These are phyloP conservation scores for Siniperca obscura DNA, from an alignment of 2,797 vertebrate species.

Conservation along the genomic window DNA sequence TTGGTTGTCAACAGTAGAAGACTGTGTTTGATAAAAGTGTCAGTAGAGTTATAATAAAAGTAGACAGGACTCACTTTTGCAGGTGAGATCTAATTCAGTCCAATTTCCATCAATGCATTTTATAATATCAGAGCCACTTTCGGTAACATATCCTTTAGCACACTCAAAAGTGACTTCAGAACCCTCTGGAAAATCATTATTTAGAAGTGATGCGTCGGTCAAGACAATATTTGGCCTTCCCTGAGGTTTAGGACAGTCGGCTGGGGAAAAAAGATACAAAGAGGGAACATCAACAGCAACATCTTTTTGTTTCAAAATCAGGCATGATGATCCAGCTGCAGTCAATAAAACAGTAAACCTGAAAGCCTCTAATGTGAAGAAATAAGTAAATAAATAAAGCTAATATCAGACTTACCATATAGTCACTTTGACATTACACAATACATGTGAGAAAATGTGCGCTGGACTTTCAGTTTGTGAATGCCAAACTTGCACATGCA, in stretches of 20 bases:
- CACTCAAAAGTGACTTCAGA: conserved; percentile 49
- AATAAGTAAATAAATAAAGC: not conserved
- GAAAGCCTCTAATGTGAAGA: not conserved
- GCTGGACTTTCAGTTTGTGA: not conserved
- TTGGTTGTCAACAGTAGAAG: not conserved
- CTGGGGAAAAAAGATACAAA: conserved; percentile 45
- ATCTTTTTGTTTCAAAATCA: not conserved
- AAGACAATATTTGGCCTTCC: not conserved
- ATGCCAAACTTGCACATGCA: not conserved
- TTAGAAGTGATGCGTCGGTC: conserved; percentile 30
- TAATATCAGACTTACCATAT: not conserved
- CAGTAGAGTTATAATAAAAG: not conserved
- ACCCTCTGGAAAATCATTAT: conserved; percentile 63
- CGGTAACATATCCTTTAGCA: conserved; percentile 27
- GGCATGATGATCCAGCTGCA: no score
- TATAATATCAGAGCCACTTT: conserved; percentile 44
- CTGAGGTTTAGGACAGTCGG: conserved; percentile 63
- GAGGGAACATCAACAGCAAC: conserved; percentile 8
- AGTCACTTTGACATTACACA: no score
- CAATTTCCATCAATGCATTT: conserved; percentile 60
- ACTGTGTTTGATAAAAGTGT: not conserved
- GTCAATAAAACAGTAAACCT: not conserved
- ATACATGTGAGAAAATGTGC: not conserved
- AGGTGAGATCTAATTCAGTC: conserved; percentile 67
- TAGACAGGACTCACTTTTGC: conserved; percentile 74